Base-by-base conservation (phyloP, 2,888 invertebrate species). In the Sycophila texana region DNA sequence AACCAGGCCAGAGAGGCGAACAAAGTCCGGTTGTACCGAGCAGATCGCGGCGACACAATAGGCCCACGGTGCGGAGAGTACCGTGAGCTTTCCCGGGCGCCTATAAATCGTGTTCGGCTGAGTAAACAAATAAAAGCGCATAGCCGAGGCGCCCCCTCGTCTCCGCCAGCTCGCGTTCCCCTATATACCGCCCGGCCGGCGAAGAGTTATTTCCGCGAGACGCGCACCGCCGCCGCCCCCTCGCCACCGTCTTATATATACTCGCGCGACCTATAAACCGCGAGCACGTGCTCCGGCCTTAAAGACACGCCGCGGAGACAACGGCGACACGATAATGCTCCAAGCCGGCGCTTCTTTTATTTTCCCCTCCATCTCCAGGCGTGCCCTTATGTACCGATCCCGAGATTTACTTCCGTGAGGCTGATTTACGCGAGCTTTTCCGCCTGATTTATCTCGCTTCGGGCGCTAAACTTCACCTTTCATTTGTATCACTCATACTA, bases 131-230 rank as follows among this genome's bases (percentile, higher is more conserved):
- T 51, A n/a, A 49, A 49, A 60, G 39, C 14, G 20, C 39, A 39
- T 4, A n/a, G 49, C 14, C n/a, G n/a, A n/a, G 58, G 20, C 61
- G 49, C 22, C 14, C 30, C 16, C 14, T 7, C 20, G 39, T 4
- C 26, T 16, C 30, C 13, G 10, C 22, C 58, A 26, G 60, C 2
- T 13, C 14, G 26, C 13, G 22, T n/a, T 57, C n/a, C 60, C 68
- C 67, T 51, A 1, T 39, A 39, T 1, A 10, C 39, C 70, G 67
- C n/a, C 57, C 22, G 58, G 51, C n/a, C 47, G 57, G 67, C 71
- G 78, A 84, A 86, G 85, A 85, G 82, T 85, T 85, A 86, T 86
- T 85, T 85, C 82, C 83, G 77, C 76, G 83, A 84, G 85, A 85
- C 85, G 81, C 83, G 81, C 66, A 53, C 71, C 61, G 63, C 77